Evolutionary conservation across 2,113 vertebrate species (phyloP).

Genomic region (Ahaetulla prasina): DNA sequence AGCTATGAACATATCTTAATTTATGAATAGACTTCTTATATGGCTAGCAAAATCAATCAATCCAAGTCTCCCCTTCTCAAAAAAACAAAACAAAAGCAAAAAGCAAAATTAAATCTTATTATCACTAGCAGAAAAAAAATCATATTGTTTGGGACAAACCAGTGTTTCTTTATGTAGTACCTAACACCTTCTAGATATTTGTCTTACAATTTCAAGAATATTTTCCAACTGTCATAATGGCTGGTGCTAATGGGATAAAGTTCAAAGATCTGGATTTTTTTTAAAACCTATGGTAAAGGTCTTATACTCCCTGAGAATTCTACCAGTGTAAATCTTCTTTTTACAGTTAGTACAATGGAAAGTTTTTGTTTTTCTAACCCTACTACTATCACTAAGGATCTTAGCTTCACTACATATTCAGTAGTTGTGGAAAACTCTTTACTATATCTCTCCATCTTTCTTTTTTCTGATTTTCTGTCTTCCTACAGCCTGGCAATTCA

Average conservation of each 20-base stretch:
- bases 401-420: background rate
- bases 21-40: no score
- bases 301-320: background rate
- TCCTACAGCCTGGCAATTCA: background rate
- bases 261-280: background rate
- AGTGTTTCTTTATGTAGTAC: background rate
- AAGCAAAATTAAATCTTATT: background rate
- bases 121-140: background rate
- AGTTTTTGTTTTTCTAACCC: background rate
- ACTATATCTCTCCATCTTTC: background rate
- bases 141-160: background rate
- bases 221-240: background rate
- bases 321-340: background rate
- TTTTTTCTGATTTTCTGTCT: background rate
- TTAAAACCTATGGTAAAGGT: background rate
- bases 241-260: background rate
- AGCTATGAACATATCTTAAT: no score
- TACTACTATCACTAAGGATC: background rate
- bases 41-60: background rate
- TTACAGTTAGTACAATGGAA: background rate
- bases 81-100: background rate
- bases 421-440: background rate
- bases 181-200: background rate
- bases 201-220: background rate
- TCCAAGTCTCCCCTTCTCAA: background rate